Evolutionary conservation across 1,140 invertebrate genomes (phyloP).

Genomic region (Drosophila yakuba): DNA sequence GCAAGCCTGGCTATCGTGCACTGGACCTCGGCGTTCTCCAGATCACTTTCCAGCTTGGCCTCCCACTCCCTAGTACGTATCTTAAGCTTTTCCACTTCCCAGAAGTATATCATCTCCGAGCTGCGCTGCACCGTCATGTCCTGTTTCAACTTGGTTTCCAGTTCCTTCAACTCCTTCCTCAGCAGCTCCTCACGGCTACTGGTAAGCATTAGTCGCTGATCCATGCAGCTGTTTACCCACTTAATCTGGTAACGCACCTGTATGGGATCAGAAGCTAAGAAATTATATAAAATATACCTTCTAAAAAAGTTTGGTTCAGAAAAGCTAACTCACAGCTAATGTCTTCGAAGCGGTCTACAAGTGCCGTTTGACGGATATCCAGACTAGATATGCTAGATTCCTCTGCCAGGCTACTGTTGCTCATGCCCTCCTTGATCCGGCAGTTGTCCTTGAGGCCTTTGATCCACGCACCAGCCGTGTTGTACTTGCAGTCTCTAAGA

Average conservation of each 20-base stretch:
- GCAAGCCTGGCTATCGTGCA: slow-evolving; percentile 7
- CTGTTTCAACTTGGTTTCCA: fast-evolving
- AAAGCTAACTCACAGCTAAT: background rate
- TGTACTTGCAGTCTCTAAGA: slow-evolving; percentile 32
- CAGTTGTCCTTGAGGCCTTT: background rate
- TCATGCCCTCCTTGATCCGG: background rate
- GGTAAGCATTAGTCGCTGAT: slow-evolving; percentile 21
- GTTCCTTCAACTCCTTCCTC: slow-evolving; percentile 3
- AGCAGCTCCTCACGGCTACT: slow-evolving; percentile 21
- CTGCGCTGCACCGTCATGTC: background rate
- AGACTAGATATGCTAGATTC: background rate
- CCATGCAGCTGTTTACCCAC: slow-evolving; percentile 40
- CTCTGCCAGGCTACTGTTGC: fast-evolving
- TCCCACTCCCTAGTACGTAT: slow-evolving; percentile 22
- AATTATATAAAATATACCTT: background rate
- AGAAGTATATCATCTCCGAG: slow-evolving; percentile 6
- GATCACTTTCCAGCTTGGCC: slow-evolving; percentile 19
- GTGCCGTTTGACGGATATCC: background rate
- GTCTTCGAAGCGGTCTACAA: slow-evolving; percentile 3
- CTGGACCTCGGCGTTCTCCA: slow-evolving; percentile 38
- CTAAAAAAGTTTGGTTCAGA: no score
- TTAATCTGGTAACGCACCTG: slow-evolving; percentile 50
- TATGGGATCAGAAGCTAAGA: slow-evolving; percentile 41
- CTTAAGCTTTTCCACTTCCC: slow-evolving; percentile 21
- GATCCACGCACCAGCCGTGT: slow-evolving; percentile 28